Base-by-base conservation (phyloP, 1,140 invertebrate species). In the Bathynomus jamesi region DNA sequence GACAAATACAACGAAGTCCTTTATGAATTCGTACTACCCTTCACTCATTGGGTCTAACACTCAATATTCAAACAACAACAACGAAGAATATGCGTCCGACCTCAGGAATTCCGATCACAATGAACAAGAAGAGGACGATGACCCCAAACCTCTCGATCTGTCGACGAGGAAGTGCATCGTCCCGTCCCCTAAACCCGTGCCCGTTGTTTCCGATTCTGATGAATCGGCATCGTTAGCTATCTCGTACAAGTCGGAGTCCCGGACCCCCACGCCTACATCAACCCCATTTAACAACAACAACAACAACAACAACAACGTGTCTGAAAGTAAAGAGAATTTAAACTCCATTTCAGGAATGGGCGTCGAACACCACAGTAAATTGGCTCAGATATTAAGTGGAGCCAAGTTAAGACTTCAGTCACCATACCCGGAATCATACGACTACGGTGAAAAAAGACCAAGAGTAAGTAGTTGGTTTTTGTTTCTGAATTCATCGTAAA, bases 101-200 rank as follows among this genome's bases (percentile, higher is more conserved):
- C 72, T 69, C 24, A 64, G 76, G 27, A 77, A 53, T 30, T 69
- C 71, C n/a, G 28, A 73, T 32, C 77, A 79, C 24, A 71, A 76
- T 17, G 70, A 69, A 28, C 66, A 69, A 46, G 73, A 72, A 46
- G 40, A 63, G n/a, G 78, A 78, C 65, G 78, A 80, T 25, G 78
- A 80, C 10, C 68, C 21, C 13, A 53, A 73, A 29, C 74, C 76
- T 21, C 70, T 78, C 32, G 77, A 78, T 61, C 70, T 78, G 28
- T 78, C 77, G 21, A 78, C 76, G 28, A 78, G 75, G 61, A 75
- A 75, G 28, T 71, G 71, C 28, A 74, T 72, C 31, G 73, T 71
- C 21, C 67, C 70, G 24, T 78, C 77, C 4, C 77, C 77, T 13
- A 75, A 70, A 60, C 73, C 73, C 28, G 67, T 69, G 29, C 71